Conservation (phyloP, 92 coral and sea anemone genomes). For the Nematostella vectensis region DNA sequence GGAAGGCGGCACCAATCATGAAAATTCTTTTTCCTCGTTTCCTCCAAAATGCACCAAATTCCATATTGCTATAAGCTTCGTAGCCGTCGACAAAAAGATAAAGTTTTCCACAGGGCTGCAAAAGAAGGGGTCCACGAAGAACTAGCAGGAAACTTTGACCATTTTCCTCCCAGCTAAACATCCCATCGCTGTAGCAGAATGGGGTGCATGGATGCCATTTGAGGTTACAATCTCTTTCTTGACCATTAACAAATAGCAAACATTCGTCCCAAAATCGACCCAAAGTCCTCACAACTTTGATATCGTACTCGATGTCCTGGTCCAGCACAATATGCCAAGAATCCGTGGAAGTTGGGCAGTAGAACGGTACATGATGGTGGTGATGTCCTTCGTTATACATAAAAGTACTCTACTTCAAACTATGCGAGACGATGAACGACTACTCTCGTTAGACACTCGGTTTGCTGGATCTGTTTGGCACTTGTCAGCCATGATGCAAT, state of each 20-base stretch:
- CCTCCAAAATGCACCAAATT: slow-evolving; percentile 25
- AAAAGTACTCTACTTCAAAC: too few species aligned
- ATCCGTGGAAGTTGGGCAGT: slow-evolving; percentile 6
- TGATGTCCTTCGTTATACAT: too few species aligned
- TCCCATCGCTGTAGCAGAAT: slow-evolving; percentile 2
- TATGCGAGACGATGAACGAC: too few species aligned
- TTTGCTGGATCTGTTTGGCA: too few species aligned
- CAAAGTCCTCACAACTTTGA: slow-evolving; percentile 9
- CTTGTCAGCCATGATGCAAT: too few species aligned
- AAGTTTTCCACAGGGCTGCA: too few species aligned
- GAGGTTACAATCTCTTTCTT: neutral
- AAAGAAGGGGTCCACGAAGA: slow-evolving; percentile 5
- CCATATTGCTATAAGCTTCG: slow-evolving; percentile 6
- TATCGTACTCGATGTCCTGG: slow-evolving; percentile 9
- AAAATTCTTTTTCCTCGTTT: slow-evolving; percentile 11
- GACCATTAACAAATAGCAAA: slow-evolving; percentile 2
- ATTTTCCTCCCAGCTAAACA: slow-evolving; percentile 7
- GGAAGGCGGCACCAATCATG: neutral
- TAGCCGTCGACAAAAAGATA: slow-evolving; percentile 40
- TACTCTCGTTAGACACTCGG: too few species aligned
- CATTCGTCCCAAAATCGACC: slow-evolving; percentile 14
- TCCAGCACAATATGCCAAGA: slow-evolving; percentile 4
- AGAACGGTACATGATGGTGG: too few species aligned
- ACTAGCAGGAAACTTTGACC: neutral
- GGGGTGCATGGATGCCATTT: slow-evolving; percentile 9